Evolutionary conservation across 1,140 invertebrate species (phyloP).

Genomic region (Ridgeia piscesae): DNA sequence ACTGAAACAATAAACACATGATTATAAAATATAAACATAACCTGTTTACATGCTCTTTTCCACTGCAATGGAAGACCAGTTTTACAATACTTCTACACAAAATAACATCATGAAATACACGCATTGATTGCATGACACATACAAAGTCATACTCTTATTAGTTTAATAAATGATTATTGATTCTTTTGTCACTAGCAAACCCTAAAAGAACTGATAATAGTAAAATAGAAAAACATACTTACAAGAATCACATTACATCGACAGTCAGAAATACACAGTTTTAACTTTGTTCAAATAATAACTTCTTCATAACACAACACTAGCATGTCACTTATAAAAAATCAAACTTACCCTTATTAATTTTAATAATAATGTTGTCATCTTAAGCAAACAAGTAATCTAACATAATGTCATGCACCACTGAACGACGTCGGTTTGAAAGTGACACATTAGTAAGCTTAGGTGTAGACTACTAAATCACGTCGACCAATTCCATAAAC

Average conservation of each 20-base stretch:
- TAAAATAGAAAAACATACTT: neutral
- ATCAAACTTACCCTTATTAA: neutral
- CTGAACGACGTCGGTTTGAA: neutral
- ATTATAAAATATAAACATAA: neutral
- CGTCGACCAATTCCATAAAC: too few species aligned
- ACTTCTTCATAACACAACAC: neutral
- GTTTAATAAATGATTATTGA: neutral
- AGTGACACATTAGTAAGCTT: neutral
- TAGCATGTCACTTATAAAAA: neutral
- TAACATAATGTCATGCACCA: neutral
- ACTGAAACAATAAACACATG: neutral
- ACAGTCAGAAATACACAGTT: neutral
- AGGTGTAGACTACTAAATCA: neutral
- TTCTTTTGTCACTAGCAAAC: neutral
- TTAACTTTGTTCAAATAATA: neutral
- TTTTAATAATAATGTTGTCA: neutral
- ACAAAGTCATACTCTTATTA: neutral
- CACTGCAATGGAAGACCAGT: neutral
- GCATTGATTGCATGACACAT: neutral
- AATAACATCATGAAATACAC: neutral
- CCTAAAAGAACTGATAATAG: neutral
- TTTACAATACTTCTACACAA: neutral
- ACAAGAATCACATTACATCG: neutral
- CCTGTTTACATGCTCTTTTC: neutral
- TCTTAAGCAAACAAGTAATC: neutral